Base-by-base conservation (phyloP, 2,113 vertebrate species). In the Psittacus erithacus region DNA sequence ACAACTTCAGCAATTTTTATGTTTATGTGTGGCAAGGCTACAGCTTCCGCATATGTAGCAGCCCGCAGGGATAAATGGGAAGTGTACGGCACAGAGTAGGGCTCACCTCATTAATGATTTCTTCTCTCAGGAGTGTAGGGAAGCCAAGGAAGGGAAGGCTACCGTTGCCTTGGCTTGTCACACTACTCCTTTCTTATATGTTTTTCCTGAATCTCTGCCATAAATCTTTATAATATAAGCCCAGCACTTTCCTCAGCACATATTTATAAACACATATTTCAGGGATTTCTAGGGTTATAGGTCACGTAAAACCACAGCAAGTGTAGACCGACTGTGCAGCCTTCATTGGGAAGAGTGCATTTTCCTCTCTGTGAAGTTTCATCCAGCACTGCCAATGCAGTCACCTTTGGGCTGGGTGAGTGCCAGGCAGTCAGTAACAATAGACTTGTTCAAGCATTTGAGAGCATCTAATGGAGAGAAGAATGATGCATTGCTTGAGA, bases 401-500 rank as follows among this genome's bases (percentile, higher is more conserved):
- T 86, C 90, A 78, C 76, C 80, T 88, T 68, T 69, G 73, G 73
- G 55, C 65, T 94, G 95, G 82, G 47, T 1, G 6, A 39, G 69
- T 69, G 96, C 86, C 92, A 93, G 52, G 65, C 62, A 88, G 39
- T 64, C 82, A 84, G 90, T 82, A 92, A 57, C 50, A 75, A 39
- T 25, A 93, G 60, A 68, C 46, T 71, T 65, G 44, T 19, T 84
- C 60, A 63, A 78, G 53, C 9, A 2, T 76, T 95, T 90, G 14
- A 78, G 76, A 69, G 74, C 9, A 0, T 76, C n/a, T 29, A 33
- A 65, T 14, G 24, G 67, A 73, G 74, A 85, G 50, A 74, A 59
- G 53, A 92, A 59, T 39, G 75, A 84, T 46, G 76, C 0, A 0
- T 76, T 77, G 53, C 82, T 79, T 52, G 79, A 83, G 88, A 94